Evolutionary conservation across 23 tunicate genomes (phyloP).

Genomic region (Ciona savignyi): DNA sequence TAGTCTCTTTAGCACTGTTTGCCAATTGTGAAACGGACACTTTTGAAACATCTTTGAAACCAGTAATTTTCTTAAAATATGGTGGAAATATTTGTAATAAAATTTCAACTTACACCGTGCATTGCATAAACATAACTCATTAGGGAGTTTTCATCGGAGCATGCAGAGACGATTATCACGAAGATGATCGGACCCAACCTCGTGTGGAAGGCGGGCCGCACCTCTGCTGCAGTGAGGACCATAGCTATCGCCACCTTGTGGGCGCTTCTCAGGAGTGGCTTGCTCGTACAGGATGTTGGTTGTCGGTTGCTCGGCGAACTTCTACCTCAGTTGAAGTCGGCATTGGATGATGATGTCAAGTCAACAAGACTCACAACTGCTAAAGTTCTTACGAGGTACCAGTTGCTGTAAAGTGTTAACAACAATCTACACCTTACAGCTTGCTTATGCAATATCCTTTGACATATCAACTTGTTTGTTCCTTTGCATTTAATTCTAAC

Average conservation of each 20-base stretch:
- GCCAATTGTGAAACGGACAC: no score
- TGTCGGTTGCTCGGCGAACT: slow-evolving; percentile 30
- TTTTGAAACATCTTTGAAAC: no score
- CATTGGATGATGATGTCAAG: slow-evolving; percentile 68
- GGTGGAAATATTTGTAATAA: no score
- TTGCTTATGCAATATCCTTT: no score
- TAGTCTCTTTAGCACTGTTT: no score
- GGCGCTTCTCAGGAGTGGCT: slow-evolving; percentile 70
- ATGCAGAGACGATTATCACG: slow-evolving; percentile 34
- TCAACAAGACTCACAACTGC: slow-evolving; percentile 78
- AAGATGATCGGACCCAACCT: slow-evolving; percentile 87
- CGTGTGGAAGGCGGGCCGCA: slow-evolving; percentile 90
- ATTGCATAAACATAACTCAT: not conserved
- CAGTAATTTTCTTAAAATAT: no score
- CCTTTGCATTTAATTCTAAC: no score
- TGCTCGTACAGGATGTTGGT: slow-evolving; percentile 23
- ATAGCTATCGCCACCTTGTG: slow-evolving; percentile 85
- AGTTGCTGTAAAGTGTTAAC: no score
- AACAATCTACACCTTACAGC: no score
- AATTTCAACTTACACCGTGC: no score
- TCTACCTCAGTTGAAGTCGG: slow-evolving; percentile 40
- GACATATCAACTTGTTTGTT: no score
- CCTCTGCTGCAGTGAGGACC: slow-evolving; percentile 64
- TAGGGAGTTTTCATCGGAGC: slow-evolving; percentile 39
- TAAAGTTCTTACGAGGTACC: slow-evolving; percentile 65